Percentiles rank a stretch among this genome's conserved stretches.
Conservation (phyloP, 2,113 vertebrate species). For the Arenaria interpres region DNA sequence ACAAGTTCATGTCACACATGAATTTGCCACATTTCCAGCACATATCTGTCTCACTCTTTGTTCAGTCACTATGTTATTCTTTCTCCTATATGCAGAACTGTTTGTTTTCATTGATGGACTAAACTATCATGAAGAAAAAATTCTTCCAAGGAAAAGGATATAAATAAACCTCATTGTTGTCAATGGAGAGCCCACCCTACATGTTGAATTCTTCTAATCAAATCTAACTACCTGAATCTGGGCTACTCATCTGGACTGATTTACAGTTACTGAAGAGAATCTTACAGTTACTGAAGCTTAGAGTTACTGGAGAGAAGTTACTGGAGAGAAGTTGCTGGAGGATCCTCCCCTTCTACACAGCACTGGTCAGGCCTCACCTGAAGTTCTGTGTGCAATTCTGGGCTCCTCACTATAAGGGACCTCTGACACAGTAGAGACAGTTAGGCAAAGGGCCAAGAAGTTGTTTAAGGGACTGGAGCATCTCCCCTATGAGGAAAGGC, state of each 20-base stretch:
- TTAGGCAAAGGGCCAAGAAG: background rate
- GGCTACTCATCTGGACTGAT: background rate
- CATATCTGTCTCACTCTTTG: background rate
- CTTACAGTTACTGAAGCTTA: background rate
- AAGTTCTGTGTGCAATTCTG: background rate
- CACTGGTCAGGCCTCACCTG: background rate
- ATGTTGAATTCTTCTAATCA: background rate
- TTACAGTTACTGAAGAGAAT: background rate
- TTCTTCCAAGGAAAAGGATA: background rate
- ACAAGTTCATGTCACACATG: background rate
- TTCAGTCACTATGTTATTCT: background rate
- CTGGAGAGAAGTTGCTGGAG: background rate
- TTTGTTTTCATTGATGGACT: background rate
- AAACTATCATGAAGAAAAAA: background rate
- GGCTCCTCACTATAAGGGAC: background rate
- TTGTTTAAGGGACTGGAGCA: background rate
- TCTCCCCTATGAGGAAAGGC: background rate
- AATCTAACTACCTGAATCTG: background rate
- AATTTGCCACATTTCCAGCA: background rate
- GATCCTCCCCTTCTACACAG: background rate
- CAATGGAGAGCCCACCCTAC: background rate
- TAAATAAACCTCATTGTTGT: background rate
- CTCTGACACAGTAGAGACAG: background rate
- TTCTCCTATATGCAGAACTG: background rate
- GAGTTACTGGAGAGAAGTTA: background rate